Base-by-base conservation (phyloP, 2,888 invertebrate species). In the Polyommatus icarus region DNA sequence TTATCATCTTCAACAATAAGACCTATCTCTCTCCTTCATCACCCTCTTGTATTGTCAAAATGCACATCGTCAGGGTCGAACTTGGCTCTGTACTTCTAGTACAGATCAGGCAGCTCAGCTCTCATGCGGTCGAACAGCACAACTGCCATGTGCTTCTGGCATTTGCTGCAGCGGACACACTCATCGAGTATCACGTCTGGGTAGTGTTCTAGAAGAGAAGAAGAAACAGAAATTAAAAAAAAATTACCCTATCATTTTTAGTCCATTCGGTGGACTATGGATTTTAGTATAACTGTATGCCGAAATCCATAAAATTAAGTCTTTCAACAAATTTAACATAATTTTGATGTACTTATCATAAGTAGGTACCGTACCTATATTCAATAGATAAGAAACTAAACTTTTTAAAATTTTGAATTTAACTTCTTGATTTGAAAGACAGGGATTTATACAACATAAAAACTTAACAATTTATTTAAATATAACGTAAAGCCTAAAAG, bases 31-130 rank as follows among this genome's bases (percentile, higher is more conserved):
- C 57, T 57, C 57, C 18, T 57, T 5, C 57, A 57, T n/a, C 15
- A 57, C 57, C 6, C 57, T 57, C 57, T 57, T 57, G n/a, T 57
- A 4, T 57, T 57, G 18, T 57, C 57, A 57, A 57, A 57, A 57
- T 57, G 57, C 57, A 57, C 57, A 57, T 20, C 67, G 7, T 67
- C 67, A n/a, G 67, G 67, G 24, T 67, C 67, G 67, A 24, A 67
- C 67, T 67, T 67, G 29, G 10, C 29, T 20, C 20, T n/a, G 24
- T 24, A 67, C 24, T 24, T 10, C 67, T 15, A 8, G 29, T 24
- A 67, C 24, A 24, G 24, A 24, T 67, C 67, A 6, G 67, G 29
- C 29, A 67, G 24, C 24, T 67, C 67, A n/a, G 8, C 24, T 20
- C 24, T 20, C 67, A 67, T 29, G 20, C 67, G 20, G 67, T 67